phyloP scores from a whole-genome alignment of 2,888 invertebrate genomes.

The Napeogenes sylphis region DNA sequence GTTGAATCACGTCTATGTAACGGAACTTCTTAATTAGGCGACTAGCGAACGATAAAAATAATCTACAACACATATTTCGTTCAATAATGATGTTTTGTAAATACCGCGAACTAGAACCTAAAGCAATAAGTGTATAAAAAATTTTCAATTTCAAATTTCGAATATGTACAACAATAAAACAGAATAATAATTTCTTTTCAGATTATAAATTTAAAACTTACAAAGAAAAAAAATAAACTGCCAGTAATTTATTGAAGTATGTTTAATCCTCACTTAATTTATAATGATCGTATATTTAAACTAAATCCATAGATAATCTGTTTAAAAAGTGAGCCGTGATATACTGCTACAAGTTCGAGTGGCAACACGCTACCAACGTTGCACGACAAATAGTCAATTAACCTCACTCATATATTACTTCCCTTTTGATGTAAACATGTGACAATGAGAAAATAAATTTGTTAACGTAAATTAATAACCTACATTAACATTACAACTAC shows the following conservation, averaged over 20 bases:
- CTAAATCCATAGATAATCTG: slow-evolving; percentile 50
- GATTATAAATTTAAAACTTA: background rate
- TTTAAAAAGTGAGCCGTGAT: slow-evolving; percentile 57
- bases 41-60: slow-evolving; percentile 30
- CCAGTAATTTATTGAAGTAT: slow-evolving; percentile 17
- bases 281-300: slow-evolving; percentile 46
- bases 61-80: slow-evolving; percentile 26
- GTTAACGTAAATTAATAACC: background rate
- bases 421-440: slow-evolving; percentile 24
- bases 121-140: background rate
- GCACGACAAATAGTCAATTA: slow-evolving; percentile 65
- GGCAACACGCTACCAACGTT: slow-evolving; percentile 40
- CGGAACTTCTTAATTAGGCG: slow-evolving; percentile 25
- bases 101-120: slow-evolving; percentile 27
- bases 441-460: slow-evolving; percentile 2
- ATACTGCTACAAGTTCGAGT: slow-evolving; percentile 56
- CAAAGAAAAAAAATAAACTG: background rate
- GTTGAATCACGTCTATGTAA: slow-evolving; percentile 21
- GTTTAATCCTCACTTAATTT: slow-evolving; percentile 25
- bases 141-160: too few species aligned
- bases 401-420: slow-evolving; percentile 47
- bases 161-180: background rate
- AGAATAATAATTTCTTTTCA: background rate
- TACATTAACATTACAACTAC: background rate
- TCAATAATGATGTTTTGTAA: slow-evolving; percentile 41